phyloP scores from a whole-genome alignment of 2,888 invertebrate species.

The Andrena bicolor region DNA sequence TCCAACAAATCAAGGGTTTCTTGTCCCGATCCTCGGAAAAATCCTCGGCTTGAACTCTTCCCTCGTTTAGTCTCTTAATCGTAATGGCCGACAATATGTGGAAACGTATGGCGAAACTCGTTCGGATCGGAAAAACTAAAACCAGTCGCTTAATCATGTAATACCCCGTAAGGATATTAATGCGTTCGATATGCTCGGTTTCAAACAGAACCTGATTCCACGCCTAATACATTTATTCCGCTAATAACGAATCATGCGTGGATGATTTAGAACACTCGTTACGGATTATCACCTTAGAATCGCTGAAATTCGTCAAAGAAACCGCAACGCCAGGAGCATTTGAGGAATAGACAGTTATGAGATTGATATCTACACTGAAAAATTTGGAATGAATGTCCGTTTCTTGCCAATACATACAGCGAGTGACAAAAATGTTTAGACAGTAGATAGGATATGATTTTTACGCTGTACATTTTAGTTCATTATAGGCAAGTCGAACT shows the following conservation, averaged over 20 bases:
- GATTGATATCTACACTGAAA: background rate
- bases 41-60: background rate
- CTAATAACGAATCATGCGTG: slow-evolving; percentile 29
- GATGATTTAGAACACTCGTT: slow-evolving; percentile 18
- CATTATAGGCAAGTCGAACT: too few species aligned
- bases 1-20: slow-evolving; percentile 15
- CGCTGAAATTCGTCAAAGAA: background rate
- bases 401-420: too few species aligned
- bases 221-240: slow-evolving; percentile 38
- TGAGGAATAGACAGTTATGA: background rate
- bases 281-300: slow-evolving; percentile 3
- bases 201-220: slow-evolving; percentile 39
- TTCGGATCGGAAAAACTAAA: slow-evolving; percentile 26
- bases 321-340: background rate
- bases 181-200: slow-evolving; percentile 30
- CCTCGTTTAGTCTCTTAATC: slow-evolving; percentile 22
- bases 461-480: too few species aligned
- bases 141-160: slow-evolving; percentile 40
- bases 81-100: slow-evolving; percentile 21
- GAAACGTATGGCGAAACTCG: slow-evolving; percentile 25
- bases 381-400: too few species aligned
- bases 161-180: slow-evolving; percentile 43
- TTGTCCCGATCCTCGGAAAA: slow-evolving; percentile 12
- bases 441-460: too few species aligned
- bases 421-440: too few species aligned